Percentiles rank a stretch among this genome's conserved stretches.
Evolutionary conservation across 2,113 vertebrate species (phyloP).

Genomic region (Misgurnus mizolepis): DNA sequence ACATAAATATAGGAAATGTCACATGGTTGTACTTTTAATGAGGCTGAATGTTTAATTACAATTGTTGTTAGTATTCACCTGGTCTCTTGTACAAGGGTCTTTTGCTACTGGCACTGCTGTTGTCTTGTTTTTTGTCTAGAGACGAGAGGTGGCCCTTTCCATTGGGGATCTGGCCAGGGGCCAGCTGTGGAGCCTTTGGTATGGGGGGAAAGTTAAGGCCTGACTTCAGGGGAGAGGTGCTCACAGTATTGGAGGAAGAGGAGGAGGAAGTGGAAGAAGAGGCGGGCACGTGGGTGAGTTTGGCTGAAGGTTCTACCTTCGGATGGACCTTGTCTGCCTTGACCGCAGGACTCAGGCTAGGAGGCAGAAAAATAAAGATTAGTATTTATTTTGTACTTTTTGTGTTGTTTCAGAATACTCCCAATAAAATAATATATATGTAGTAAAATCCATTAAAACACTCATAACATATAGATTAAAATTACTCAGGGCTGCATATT

Average conservation of each 20-base stretch:
- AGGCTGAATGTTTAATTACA: too few species aligned
- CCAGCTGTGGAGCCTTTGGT: conserved; percentile 98
- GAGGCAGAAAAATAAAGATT: conserved; percentile 48
- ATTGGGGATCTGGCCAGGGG: conserved; percentile 93
- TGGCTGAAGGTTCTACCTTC: conserved; percentile 90
- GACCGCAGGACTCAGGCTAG: conserved; percentile 88
- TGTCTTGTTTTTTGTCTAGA: conserved; percentile 91
- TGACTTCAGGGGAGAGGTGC: conserved; percentile 93
- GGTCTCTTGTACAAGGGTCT: conserved; percentile 93
- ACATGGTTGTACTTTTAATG: neutral
- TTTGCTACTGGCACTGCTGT: conserved; percentile 85
- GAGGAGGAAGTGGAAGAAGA: conserved; percentile 77
- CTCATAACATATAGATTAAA: too few species aligned
- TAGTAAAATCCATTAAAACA: too few species aligned
- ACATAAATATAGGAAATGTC: neutral
- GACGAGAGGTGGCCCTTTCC: conserved; percentile 93
- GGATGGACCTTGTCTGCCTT: conserved; percentile 94
- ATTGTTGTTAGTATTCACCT: conserved; percentile 72
- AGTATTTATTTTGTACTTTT: too few species aligned
- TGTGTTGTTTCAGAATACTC: too few species aligned
- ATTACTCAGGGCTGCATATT: too few species aligned
- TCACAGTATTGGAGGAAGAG: conserved; percentile 95
- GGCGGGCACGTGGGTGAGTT: conserved; percentile 82
- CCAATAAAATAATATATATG: too few species aligned
- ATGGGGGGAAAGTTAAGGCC: conserved; percentile 99